phyloP scores from a whole-genome alignment of 2,113 vertebrate species.

The Cyanistes caeruleus region DNA sequence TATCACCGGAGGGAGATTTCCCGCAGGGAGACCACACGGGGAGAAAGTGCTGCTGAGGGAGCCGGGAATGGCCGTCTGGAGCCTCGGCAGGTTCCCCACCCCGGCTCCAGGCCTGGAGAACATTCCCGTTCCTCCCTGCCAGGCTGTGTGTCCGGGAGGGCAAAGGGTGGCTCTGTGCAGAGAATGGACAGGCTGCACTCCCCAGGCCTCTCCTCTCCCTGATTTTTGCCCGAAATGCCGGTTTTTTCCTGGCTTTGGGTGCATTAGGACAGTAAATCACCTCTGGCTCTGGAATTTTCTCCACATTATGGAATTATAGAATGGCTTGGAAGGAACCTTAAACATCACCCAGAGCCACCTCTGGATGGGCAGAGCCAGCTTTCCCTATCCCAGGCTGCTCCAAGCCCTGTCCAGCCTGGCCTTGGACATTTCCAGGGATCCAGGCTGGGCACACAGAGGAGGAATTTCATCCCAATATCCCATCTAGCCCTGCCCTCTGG shows the following conservation, averaged over 20 bases:
- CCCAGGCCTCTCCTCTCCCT: not conserved
- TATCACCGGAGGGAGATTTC: not conserved
- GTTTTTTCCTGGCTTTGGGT: rapidly evolving
- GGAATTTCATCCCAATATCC: not conserved
- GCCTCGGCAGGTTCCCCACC: not conserved
- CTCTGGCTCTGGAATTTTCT: rapidly evolving
- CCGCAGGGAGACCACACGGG: slow-evolving; percentile 33
- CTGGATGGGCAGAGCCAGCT: not conserved
- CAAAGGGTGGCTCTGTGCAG: not conserved
- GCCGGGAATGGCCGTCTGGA: not conserved
- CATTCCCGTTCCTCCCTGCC: not conserved
- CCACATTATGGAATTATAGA: not conserved
- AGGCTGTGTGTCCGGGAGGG: not conserved
- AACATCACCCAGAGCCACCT: not conserved
- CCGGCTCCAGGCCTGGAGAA: rapidly evolving
- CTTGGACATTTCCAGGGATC: not conserved
- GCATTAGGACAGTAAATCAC: rapidly evolving
- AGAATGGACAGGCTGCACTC: rapidly evolving
- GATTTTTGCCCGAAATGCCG: not conserved
- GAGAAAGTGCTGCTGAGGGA: not conserved
- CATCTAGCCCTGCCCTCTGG: rapidly evolving
- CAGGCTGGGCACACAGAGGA: not conserved
- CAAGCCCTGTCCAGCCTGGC: rapidly evolving
- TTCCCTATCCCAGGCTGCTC: rapidly evolving
- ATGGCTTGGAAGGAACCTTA: not conserved